phyloP scores from a whole-genome alignment of 2,113 vertebrate genomes.

The Cyphotilapia sp. region DNA sequence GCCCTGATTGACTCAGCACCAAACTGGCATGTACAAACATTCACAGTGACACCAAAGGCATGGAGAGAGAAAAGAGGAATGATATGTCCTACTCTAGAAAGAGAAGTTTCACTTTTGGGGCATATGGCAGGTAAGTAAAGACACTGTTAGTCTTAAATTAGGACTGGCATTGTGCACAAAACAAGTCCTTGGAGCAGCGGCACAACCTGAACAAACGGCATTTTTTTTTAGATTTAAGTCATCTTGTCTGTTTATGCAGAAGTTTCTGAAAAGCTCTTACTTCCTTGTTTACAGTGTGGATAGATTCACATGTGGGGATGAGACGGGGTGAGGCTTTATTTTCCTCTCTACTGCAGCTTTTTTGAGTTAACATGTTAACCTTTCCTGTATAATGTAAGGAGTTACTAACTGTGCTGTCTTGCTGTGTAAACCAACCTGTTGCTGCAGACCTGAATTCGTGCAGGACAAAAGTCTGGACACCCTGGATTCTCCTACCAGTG shows the following conservation, averaged over 20 bases:
- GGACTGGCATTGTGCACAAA: neutral
- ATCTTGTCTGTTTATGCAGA: neutral
- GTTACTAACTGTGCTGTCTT: neutral
- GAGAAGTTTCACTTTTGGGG: conserved; percentile 74
- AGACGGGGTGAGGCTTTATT: conserved; percentile 46
- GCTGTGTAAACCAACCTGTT: conserved; percentile 29
- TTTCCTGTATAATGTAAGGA: neutral
- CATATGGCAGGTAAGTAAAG: conserved; percentile 75
- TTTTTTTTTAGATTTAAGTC: neutral
- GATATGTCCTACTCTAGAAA: conserved; percentile 72
- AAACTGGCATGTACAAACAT: conserved; percentile 42
- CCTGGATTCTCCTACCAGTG: conserved; percentile 64
- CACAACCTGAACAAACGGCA: neutral
- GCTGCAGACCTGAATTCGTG: conserved; percentile 56
- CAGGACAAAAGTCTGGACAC: conserved; percentile 57
- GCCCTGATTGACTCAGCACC: conserved; percentile 73
- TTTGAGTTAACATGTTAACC: neutral
- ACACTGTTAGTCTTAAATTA: neutral
- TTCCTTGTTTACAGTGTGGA: conserved; percentile 54
- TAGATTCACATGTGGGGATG: conserved; percentile 46
- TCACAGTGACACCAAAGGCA: conserved; percentile 37
- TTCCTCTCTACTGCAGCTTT: neutral
- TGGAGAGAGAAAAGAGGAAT: conserved; percentile 59
- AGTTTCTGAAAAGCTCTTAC: neutral
- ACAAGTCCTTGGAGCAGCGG: neutral